phyloP scores from a whole-genome alignment of 2,888 invertebrate species.

The Sthenelais limicola region DNA sequence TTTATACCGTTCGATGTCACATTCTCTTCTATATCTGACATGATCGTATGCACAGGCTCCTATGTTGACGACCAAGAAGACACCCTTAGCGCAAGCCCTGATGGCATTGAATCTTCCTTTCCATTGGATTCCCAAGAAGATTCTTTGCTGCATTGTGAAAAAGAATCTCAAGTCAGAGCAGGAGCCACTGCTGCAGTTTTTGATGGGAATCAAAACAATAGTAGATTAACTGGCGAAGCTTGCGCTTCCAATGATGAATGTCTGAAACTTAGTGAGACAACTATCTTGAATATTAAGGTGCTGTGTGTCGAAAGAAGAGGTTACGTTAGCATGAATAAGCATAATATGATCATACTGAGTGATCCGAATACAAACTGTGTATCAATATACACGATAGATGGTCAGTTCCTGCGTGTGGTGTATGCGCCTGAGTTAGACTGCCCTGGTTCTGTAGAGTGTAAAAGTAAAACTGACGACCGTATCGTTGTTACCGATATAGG shows the following conservation, averaged over 20 bases:
- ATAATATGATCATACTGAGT: conserved; percentile 7
- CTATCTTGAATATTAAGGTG: background rate
- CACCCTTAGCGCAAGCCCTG: conserved; percentile 24
- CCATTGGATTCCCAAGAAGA: too few relatives aligned
- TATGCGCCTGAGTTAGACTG: conserved; percentile 14
- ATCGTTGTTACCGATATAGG: conserved; percentile 18
- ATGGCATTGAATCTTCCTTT: background rate
- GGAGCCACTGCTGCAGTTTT: too few relatives aligned
- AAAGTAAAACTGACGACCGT: conserved; percentile 12
- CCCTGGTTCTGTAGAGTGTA: conserved; percentile 12
- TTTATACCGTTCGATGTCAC: conserved; percentile 30
- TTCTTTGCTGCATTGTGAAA: too few relatives aligned
- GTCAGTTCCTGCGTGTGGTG: conserved; percentile 15
- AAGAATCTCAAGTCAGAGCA: too few relatives aligned
- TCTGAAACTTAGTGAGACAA: background rate
- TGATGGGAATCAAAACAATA: too few relatives aligned
- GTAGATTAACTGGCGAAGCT: background rate
- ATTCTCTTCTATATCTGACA: background rate
- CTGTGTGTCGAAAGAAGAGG: conserved; percentile 13
- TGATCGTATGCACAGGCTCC: conserved; percentile 4
- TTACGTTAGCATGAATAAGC: background rate
- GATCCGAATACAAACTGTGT: conserved; percentile 12
- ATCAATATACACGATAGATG: conserved; percentile 1
- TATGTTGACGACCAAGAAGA: conserved; percentile 21
- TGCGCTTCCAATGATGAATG: background rate